A percentile compares a stretch with the other conserved stretches of the same genome.
These are phyloP conservation scores for Oncorhynchus nerka DNA, from an alignment of 2,113 vertebrate genomes.

Conservation along the genomic window DNA sequence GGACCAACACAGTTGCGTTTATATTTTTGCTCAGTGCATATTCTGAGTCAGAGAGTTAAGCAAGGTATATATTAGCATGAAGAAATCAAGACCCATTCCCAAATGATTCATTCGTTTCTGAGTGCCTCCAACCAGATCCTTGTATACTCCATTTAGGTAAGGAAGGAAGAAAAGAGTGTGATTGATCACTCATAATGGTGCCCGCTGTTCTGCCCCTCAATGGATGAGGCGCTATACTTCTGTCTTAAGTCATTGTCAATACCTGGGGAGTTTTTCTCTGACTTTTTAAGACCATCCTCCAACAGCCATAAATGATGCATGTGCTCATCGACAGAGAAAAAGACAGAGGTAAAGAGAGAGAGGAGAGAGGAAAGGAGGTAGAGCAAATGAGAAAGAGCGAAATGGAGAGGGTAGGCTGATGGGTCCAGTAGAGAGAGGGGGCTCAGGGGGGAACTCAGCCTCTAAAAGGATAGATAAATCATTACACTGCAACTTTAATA, in stretches of 20 bases:
- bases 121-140: background rate
- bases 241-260: conserved; percentile 44
- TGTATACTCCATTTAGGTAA: background rate
- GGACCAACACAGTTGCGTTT: too few relatives aligned
- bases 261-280: conserved; percentile 19
- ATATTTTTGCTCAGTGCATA: background rate
- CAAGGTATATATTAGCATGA: background rate
- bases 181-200: conserved; percentile 16
- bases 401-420: background rate
- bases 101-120: background rate
- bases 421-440: conserved; percentile 5
- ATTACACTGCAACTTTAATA: background rate
- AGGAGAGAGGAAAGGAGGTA: conserved; percentile 2
- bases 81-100: background rate
- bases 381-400: conserved; percentile 2
- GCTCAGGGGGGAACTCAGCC: background rate
- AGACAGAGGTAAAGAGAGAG: background rate
- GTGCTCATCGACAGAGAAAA: conserved; percentile 11
- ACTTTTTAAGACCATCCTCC: conserved; percentile 42
- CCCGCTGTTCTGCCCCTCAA: conserved; percentile 10
- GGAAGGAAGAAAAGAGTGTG: background rate
- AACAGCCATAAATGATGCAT: conserved; percentile 37
- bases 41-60: background rate
- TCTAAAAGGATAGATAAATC: conserved; percentile 10
- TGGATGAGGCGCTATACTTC: conserved; percentile 20